Conservation (phyloP, 2,113 vertebrate genomes). For the Macrotis lagotis region DNA sequence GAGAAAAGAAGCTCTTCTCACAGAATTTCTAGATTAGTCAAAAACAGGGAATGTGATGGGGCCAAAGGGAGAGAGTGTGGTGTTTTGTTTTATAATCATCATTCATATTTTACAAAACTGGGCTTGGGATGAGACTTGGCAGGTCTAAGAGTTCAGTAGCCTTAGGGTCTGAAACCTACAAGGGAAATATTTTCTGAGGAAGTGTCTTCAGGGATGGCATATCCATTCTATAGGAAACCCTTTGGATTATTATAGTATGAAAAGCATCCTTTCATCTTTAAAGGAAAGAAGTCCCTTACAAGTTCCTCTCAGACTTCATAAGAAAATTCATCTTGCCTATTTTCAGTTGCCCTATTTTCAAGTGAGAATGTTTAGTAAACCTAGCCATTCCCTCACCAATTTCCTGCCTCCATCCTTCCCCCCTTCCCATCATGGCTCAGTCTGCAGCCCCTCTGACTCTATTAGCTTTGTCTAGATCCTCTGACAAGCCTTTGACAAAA, state of each 20-base stretch:
- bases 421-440: not conserved
- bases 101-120: conserved; percentile 39
- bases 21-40: conserved; percentile 19
- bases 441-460: not conserved
- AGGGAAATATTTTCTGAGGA: conserved; percentile 30
- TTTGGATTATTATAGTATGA: not conserved
- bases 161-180: not conserved
- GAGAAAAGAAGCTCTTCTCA: conserved; percentile 58
- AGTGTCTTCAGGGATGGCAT: not conserved
- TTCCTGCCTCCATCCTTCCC: not conserved
- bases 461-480: not conserved
- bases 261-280: not conserved
- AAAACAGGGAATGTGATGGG: not conserved
- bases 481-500: not conserved
- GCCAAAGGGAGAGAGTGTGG: conserved; percentile 8
- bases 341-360: not conserved
- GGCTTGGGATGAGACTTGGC: not conserved
- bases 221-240: not conserved
- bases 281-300: not conserved
- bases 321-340: not conserved
- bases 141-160: conserved; percentile 26
- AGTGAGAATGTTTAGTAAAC: not conserved
- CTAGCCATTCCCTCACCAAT: not conserved
- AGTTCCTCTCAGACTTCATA: not conserved
- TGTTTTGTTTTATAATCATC: conserved; percentile 51